These are phyloP conservation scores for Cyaniris semiargus DNA, from an alignment of 2,888 invertebrate species.

Conservation along the genomic window DNA sequence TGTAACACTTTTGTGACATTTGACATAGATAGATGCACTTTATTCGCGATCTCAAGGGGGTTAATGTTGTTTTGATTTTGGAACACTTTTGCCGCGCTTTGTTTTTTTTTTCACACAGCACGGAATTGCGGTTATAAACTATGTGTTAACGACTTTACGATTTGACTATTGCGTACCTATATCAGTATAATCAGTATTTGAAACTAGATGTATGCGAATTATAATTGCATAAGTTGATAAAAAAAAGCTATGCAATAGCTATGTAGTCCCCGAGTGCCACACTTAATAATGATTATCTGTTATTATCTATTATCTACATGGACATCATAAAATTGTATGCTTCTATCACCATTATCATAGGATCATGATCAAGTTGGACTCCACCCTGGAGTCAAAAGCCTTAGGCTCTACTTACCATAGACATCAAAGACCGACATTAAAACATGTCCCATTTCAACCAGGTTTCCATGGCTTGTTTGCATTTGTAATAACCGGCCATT, in stretches of 20 bases:
- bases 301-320: too few relatives aligned
- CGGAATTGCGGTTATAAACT: not conserved
- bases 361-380: not conserved
- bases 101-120: slow-evolving; percentile 11
- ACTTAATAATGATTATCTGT: too few relatives aligned
- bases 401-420: not conserved
- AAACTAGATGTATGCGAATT: too few relatives aligned
- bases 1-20: not conserved
- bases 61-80: slow-evolving; percentile 13
- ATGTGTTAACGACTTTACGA: not conserved
- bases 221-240: too few relatives aligned
- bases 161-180: not conserved
- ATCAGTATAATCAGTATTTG: too few relatives aligned
- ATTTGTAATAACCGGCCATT: not conserved
- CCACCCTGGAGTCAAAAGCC: not conserved
- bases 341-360: not conserved
- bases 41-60: not conserved
- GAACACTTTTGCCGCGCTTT: slow-evolving; percentile 18
- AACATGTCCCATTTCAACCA: not conserved
- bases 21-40: slow-evolving; percentile 8
- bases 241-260: too few relatives aligned
- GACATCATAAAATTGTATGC: not conserved
- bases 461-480: slow-evolving; percentile 25
- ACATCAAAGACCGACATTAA: not conserved
- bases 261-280: too few relatives aligned